Evolutionary conservation across 2,888 invertebrate species (phyloP).

Genomic region (Orchesella flavescens): DNA sequence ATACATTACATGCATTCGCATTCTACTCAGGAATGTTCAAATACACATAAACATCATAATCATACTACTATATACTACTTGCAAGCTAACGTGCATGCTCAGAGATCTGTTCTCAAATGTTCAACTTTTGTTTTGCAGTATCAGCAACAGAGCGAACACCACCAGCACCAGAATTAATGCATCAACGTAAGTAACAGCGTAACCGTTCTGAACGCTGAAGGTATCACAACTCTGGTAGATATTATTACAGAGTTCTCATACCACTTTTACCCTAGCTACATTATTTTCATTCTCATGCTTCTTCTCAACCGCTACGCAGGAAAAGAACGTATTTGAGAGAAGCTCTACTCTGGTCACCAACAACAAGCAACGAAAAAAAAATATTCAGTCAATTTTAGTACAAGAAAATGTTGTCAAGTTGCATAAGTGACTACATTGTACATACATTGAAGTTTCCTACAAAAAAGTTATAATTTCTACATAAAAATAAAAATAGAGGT

Average conservation of each 20-base stretch:
- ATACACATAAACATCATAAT: neutral
- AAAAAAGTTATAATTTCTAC: slow-evolving; percentile 29
- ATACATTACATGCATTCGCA: neutral
- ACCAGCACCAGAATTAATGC: slow-evolving; percentile 20
- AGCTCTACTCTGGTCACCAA: slow-evolving; percentile 25
- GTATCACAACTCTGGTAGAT: slow-evolving; percentile 11
- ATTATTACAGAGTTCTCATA: neutral
- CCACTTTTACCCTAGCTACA: neutral
- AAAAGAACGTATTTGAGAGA: slow-evolving; percentile 19
- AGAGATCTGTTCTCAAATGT: neutral
- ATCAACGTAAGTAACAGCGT: slow-evolving; percentile 14
- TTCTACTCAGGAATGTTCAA: neutral
- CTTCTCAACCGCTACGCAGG: neutral
- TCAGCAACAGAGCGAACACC: slow-evolving; percentile 17
- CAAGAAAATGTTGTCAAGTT: slow-evolving; percentile 18
- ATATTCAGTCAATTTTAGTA: neutral
- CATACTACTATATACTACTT: neutral
- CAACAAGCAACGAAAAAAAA: slow-evolving; percentile 5
- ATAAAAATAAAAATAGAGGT: slow-evolving; percentile 36
- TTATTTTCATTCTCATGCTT: neutral
- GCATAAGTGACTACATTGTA: neutral
- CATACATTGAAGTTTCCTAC: neutral
- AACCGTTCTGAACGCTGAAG: slow-evolving; percentile 25
- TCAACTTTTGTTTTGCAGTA: slow-evolving; percentile 8
- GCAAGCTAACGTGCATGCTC: neutral